phyloP scores from a whole-genome alignment of 2,113 vertebrate species.

The Pachycephala philippinensis region DNA sequence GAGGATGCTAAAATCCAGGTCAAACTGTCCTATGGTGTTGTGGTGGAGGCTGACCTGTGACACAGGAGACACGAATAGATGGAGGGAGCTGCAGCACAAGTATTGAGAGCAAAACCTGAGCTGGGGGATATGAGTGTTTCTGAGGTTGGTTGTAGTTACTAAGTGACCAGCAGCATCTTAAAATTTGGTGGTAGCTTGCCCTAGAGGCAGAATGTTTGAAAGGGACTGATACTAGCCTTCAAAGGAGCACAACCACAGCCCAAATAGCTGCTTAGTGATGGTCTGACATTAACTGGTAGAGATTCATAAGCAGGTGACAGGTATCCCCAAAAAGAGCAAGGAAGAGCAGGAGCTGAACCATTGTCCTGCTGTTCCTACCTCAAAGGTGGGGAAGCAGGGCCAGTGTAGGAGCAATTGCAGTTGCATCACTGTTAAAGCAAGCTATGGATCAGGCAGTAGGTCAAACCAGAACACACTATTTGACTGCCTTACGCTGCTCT shows the following conservation, averaged over 20 bases:
- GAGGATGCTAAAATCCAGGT: not conserved
- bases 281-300: not conserved
- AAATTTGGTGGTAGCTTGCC: not conserved
- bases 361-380: not conserved
- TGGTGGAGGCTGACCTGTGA: not conserved
- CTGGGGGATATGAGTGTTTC: not conserved
- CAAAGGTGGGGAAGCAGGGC: not conserved
- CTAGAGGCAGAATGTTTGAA: not conserved
- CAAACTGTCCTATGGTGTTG: not conserved
- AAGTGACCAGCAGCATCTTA: not conserved
- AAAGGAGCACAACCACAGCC: not conserved
- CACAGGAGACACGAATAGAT: not conserved
- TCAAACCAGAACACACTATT: not conserved
- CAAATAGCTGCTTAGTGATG: not conserved
- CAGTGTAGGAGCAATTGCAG: not conserved
- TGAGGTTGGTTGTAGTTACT: not conserved
- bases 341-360: not conserved
- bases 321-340: not conserved
- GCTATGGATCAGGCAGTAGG: not conserved
- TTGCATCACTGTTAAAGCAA: not conserved
- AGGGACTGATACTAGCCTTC: not conserved
- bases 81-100: not conserved
- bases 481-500: not conserved
- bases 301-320: not conserved
- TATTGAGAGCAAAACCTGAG: not conserved